Evolutionary conservation across 2,113 vertebrate genomes (phyloP), one percentile per base, ranked within the genome.

Genomic region (Erythrocercus mccallii): DNA sequence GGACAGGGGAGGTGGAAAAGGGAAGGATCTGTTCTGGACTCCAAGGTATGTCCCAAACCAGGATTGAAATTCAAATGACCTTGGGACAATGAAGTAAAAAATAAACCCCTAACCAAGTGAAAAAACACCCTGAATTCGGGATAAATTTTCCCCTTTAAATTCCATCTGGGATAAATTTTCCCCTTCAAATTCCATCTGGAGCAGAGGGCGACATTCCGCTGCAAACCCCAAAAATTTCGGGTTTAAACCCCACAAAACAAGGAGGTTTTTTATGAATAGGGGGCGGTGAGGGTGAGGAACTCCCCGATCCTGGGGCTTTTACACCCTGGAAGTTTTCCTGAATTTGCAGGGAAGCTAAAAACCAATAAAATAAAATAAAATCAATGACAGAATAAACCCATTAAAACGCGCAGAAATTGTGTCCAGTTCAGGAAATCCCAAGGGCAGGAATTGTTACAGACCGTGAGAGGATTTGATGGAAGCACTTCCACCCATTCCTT

Each of bases 401-500:
- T 45, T 48, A 72, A 69, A 74, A 90, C 6, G 28, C 44, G 61
- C 22, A 73, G 62, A 53, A 92, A 86, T 65, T 4, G 9, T 66
- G 65, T 68, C 65, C 70, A 33, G 2, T 31, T 68, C 20, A 51
- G 57, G 38, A 74, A 81, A 7, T 90, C 89, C 91, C 86, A 23
- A 37, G 80, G 57, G 88, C 50, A 81, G 76, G 81, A 83, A 69
- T 19, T 28, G 54, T 95, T 94, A 69, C 5, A 14, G 79, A 6
- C 82, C 88, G 71, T 65, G 94, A 94, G 79, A 69, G 53, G 22
- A 40, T 81, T 79, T 82, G 85, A 56, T 88, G 91, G 88, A 90
- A 90, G 25, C 37, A 2, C 80, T 95, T 73, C 76, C 66, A 24
- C 31, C 2, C 15, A 1, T 87, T 90, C 57, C 86, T 53, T 37